Evolutionary conservation across 2,113 vertebrate genomes (phyloP).

Genomic region (Piprites chloris): DNA sequence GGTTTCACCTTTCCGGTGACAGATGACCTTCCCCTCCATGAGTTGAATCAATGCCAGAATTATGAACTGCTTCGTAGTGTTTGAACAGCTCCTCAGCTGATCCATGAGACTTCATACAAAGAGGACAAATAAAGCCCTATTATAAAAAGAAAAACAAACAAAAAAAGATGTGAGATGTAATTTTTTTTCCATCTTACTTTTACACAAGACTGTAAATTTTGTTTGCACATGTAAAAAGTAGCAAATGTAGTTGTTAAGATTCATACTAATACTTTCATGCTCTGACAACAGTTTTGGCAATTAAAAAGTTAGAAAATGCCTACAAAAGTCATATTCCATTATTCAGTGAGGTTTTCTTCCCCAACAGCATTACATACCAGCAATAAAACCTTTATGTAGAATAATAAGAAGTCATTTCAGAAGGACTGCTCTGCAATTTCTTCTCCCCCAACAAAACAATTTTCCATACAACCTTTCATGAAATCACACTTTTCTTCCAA

Average conservation of each 20-base stretch:
- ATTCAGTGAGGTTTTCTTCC: not conserved
- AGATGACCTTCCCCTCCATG: constrained; percentile 77
- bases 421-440: not conserved
- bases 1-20: constrained; percentile 82
- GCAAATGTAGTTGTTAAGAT: not conserved
- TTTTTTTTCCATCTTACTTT: not conserved
- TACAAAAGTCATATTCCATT: not conserved
- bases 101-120: constrained; percentile 98
- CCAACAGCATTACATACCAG: not conserved
- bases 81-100: constrained; percentile 97
- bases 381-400: not conserved
- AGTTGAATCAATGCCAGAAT: constrained; percentile 84
- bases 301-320: not conserved
- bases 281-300: not conserved
- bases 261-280: not conserved
- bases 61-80: constrained; percentile 95
- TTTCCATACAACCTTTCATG: not conserved
- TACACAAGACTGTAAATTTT: not conserved
- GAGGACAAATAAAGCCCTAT: constrained; percentile 98
- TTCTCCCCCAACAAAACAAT: not conserved
- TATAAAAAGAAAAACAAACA: not conserved
- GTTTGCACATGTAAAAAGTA: not conserved
- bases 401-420: not conserved
- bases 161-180: not conserved
- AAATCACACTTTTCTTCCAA: not conserved